Conservation (phyloP, 2,888 invertebrate genomes). For the Chymomyza fuscimana region DNA sequence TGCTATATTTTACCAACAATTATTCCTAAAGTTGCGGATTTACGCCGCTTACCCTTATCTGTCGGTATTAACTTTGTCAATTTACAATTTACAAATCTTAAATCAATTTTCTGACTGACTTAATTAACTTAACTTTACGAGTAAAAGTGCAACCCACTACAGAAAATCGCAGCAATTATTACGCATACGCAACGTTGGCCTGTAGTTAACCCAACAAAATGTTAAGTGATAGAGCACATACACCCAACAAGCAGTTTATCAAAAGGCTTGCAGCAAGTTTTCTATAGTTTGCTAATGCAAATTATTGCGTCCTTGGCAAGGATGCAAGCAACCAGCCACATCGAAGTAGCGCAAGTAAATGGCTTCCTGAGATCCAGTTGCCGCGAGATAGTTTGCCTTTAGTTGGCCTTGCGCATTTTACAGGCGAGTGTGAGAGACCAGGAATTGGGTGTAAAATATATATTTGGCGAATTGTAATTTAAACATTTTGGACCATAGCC, state of each 20-base stretch:
- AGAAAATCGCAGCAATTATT: not conserved
- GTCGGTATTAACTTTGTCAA: too few relatives aligned
- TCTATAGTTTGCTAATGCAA: not conserved
- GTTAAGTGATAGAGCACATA: not conserved
- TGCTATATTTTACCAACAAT: too few relatives aligned
- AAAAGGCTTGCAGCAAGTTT: not conserved
- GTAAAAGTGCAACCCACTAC: too few relatives aligned
- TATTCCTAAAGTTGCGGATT: too few relatives aligned
- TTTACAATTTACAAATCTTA: too few relatives aligned
- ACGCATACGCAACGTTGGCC: not conserved
- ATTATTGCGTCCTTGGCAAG: not conserved
- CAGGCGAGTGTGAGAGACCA: not conserved
- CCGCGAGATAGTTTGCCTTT: not conserved
- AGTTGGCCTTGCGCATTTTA: not conserved
- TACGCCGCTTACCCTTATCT: too few relatives aligned
- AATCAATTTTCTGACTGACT: too few relatives aligned
- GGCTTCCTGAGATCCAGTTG: slow-evolving; percentile 3
- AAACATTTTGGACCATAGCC: slow-evolving; percentile 70
- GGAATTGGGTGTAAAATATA: slow-evolving; percentile 7
- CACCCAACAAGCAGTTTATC: not conserved
- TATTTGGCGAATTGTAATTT: slow-evolving; percentile 69
- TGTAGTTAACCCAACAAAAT: not conserved
- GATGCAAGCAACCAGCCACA: not conserved
- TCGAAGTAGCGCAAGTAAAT: slow-evolving; percentile 4
- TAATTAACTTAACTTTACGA: too few relatives aligned